These are phyloP conservation scores for Rapana venosa DNA, from an alignment of 2,888 invertebrate genomes.

Conservation along the genomic window DNA sequence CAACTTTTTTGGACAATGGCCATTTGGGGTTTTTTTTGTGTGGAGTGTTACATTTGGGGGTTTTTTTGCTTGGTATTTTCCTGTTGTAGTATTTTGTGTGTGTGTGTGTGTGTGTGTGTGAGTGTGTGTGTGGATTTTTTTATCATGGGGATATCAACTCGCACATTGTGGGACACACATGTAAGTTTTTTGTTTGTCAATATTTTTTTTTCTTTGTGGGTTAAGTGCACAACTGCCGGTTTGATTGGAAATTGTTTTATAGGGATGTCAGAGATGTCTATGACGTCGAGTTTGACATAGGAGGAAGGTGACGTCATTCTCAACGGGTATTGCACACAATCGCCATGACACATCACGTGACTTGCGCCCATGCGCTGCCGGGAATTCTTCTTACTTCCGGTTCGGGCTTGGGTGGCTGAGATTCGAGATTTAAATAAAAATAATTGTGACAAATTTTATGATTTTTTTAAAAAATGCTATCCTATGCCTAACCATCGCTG, in stretches of 20 bases:
- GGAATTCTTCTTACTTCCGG: not conserved
- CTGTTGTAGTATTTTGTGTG: not conserved
- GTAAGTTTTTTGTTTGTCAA: not conserved
- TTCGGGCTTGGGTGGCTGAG: not conserved
- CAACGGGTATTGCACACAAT: slow-evolving; percentile 25
- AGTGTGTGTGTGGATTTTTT: not conserved
- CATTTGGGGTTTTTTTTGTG: not conserved
- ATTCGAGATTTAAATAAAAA: not conserved
- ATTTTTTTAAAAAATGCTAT: too few relatives aligned
- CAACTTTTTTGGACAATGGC: not conserved
- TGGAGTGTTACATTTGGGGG: not conserved
- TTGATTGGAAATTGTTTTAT: too few relatives aligned
- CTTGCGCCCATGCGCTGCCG: not conserved
- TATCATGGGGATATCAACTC: not conserved
- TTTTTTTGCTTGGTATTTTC: not conserved
- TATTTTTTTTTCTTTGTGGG: not conserved
- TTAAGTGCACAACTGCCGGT: not conserved
- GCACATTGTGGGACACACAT: not conserved
- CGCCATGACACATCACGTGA: slow-evolving; percentile 14
- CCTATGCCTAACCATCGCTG: too few relatives aligned
- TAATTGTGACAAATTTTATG: not conserved
- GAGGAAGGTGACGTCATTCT: not conserved
- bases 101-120: too few relatives aligned
- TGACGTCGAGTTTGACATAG: not conserved
- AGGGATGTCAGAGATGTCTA: not conserved